Evolutionary conservation across 2,888 invertebrate species (phyloP).

Genomic region (Amphipyra berbera): DNA sequence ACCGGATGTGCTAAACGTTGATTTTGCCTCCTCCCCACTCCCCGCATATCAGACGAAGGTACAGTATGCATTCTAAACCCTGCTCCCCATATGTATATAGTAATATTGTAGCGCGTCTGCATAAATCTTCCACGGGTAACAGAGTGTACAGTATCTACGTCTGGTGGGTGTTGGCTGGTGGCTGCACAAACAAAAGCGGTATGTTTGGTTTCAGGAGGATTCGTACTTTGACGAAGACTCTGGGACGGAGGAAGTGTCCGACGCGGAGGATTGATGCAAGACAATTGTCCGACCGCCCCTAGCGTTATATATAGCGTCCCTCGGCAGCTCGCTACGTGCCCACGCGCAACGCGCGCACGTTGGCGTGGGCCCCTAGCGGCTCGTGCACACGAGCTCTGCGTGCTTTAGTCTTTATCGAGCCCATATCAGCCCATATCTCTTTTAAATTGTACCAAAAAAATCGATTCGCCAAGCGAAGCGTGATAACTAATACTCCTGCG

Average conservation of each 20-base stretch:
- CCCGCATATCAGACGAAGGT: constrained; percentile 77
- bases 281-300: constrained; percentile 65
- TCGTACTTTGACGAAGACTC: constrained; percentile 87
- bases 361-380: constrained; percentile 50
- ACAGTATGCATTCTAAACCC: constrained; percentile 67
- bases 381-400: constrained; percentile 52
- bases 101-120: constrained; percentile 45
- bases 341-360: constrained; percentile 46
- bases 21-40: constrained; percentile 61
- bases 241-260: constrained; percentile 86
- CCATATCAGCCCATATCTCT: constrained; percentile 72
- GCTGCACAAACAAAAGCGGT: constrained; percentile 79
- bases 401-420: constrained; percentile 65
- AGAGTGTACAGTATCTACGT: constrained; percentile 77
- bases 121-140: constrained; percentile 51
- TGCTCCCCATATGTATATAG: constrained; percentile 51
- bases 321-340: constrained; percentile 59
- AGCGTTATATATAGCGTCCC: constrained; percentile 68
- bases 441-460: constrained; percentile 71
- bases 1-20: constrained; percentile 46
- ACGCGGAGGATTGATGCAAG: constrained; percentile 84
- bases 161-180: constrained; percentile 69
- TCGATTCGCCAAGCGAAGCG: constrained; percentile 68
- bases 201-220: constrained; percentile 89
- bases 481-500: constrained; percentile 69